A percentile compares a stretch with the other conserved stretches of the same genome.
Conservation (phyloP, 2,113 vertebrate species). For the Boulengeromyrus knoepffleri region DNA sequence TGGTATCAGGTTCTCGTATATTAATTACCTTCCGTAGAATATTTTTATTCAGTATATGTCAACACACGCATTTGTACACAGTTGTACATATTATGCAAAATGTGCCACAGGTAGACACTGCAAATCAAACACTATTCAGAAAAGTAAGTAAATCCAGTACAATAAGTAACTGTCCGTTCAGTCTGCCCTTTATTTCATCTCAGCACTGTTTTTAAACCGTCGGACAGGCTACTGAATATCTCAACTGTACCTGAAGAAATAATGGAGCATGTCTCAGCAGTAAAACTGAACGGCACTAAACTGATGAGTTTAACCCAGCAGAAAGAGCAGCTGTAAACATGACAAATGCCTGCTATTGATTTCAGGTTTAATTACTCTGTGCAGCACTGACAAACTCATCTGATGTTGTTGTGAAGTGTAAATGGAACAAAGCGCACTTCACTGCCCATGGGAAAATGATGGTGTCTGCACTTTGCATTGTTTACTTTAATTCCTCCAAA, state of each 20-base stretch:
- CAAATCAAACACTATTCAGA: slow-evolving; percentile 54
- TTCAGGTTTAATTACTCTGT: slow-evolving; percentile 99
- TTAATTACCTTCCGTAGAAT: not conserved
- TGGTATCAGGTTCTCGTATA: not conserved
- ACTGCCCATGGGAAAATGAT: slow-evolving; percentile 98
- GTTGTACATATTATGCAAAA: slow-evolving; percentile 19
- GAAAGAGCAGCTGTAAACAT: slow-evolving; percentile 99
- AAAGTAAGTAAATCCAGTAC: slow-evolving; percentile 83
- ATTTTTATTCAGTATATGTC: not conserved
- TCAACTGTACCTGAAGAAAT: slow-evolving; percentile 98
- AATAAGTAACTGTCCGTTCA: slow-evolving; percentile 70
- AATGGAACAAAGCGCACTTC: slow-evolving; percentile 99
- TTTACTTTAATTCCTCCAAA: slow-evolving; percentile 93
- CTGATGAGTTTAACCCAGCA: slow-evolving; percentile 99
- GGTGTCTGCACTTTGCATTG: slow-evolving; percentile 97
- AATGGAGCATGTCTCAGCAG: slow-evolving; percentile 99
- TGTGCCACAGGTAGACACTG: slow-evolving; percentile 52
- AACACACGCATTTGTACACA: not conserved
- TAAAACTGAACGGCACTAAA: slow-evolving; percentile 98
- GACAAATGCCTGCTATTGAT: slow-evolving; percentile 99
- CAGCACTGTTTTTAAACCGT: slow-evolving; percentile 77
- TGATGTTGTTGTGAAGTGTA: slow-evolving; percentile 99
- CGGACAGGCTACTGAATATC: slow-evolving; percentile 87
- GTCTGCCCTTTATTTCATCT: slow-evolving; percentile 75
- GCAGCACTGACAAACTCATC: slow-evolving; percentile 99